Percentiles rank a stretch among this genome's conserved stretches.
Conservation (phyloP, 1,140 invertebrate genomes). For the Lethrus apterus region DNA sequence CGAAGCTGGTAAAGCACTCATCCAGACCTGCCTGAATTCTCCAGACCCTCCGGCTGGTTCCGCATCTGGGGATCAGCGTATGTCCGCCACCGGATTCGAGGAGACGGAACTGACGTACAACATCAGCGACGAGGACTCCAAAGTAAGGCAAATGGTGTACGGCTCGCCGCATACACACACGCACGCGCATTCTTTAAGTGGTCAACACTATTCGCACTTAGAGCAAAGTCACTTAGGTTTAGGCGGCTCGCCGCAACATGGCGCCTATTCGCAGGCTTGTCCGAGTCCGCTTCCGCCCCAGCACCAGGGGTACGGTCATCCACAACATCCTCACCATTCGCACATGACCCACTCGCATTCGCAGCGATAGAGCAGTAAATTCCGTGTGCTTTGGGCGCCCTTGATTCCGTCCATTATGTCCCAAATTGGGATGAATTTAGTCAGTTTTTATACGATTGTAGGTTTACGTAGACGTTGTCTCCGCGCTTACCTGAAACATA, state of each 20-base stretch:
- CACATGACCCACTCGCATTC: slow-evolving; percentile 52
- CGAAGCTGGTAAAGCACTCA: slow-evolving; percentile 95
- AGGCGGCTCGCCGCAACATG: slow-evolving; percentile 53
- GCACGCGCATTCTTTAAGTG: slow-evolving; percentile 45
- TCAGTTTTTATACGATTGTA: no score
- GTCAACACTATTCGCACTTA: slow-evolving; percentile 34
- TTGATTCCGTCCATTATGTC: no score
- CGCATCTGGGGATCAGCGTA: slow-evolving; percentile 73
- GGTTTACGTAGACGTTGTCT: no score
- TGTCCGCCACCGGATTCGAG: slow-evolving; percentile 97
- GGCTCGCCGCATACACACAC: slow-evolving; percentile 59
- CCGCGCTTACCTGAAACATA: no score
- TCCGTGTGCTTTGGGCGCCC: no score
- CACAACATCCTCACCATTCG: slow-evolving; percentile 52
- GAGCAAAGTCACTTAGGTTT: slow-evolving; percentile 39
- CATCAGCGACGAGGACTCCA: slow-evolving; percentile 88
- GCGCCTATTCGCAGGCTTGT: slow-evolving; percentile 50
- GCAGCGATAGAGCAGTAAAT: slow-evolving; percentile 60
- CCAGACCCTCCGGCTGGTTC: slow-evolving; percentile 82
- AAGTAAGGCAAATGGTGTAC: slow-evolving; percentile 93
- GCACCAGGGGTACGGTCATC: slow-evolving; percentile 53
- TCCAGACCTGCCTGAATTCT: slow-evolving; percentile 97
- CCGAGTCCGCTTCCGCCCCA: slow-evolving; percentile 52
- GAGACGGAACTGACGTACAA: slow-evolving; percentile 97
- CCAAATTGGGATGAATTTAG: no score